Evolutionary conservation across 2,797 vertebrate genomes (phyloP).

Genomic region (Poeciliopsis infans): DNA sequence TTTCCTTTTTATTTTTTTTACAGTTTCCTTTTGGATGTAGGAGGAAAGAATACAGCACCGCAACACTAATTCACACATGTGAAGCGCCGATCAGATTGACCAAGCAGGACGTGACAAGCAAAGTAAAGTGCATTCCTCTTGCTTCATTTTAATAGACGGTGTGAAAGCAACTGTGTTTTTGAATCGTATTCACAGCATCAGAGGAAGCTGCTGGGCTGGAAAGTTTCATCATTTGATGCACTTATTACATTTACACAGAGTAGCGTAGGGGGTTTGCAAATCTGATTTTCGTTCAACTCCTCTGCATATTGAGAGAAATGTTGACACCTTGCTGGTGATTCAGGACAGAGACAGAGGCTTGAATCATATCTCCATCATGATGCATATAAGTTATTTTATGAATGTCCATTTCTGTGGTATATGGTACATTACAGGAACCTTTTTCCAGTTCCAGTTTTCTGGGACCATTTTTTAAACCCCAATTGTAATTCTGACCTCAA

Average conservation of each 20-base stretch:
- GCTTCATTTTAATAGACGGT: not conserved
- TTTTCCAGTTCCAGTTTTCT: not conserved
- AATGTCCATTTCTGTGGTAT: conserved; percentile 10
- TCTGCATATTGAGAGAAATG: conserved; percentile 12
- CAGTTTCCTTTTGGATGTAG: conserved; percentile 1
- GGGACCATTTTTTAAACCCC: not conserved
- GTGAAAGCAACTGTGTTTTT: conserved; percentile 1
- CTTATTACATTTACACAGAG: conserved; percentile 12
- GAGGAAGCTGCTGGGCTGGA: not conserved
- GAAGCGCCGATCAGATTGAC: not conserved
- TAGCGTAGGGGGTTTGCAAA: conserved; percentile 37
- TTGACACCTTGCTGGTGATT: conserved; percentile 10
- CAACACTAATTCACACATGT: not conserved
- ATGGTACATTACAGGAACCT: not conserved
- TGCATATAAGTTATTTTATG: not conserved
- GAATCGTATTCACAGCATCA: not conserved
- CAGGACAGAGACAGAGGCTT: not conserved
- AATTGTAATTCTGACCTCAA: not conserved
- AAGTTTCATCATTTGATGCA: conserved; percentile 17
- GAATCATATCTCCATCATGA: conserved; percentile 15
- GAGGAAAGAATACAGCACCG: conserved; percentile 8
- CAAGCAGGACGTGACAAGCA: not conserved
- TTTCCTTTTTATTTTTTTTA: not conserved
- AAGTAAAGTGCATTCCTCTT: not conserved
- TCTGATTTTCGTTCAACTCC: conserved; percentile 14